phyloP scores from a whole-genome alignment of 2,113 vertebrate species.

The Serranochromis macrocephalus region DNA sequence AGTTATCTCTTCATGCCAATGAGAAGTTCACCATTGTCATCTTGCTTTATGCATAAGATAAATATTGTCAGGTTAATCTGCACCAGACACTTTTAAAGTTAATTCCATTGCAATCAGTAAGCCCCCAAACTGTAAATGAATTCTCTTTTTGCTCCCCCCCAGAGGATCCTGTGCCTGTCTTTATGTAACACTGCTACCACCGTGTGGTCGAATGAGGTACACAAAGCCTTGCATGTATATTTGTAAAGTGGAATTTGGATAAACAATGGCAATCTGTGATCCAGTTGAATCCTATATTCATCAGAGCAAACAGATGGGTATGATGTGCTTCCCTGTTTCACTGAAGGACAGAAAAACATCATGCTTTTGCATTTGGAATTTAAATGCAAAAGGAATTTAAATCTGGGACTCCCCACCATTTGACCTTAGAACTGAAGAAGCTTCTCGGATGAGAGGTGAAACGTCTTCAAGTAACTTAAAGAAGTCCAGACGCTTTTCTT shows the following conservation, averaged over 20 bases:
- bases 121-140: neutral
- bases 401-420: too few relatives aligned
- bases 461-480: too few relatives aligned
- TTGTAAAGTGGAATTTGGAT: neutral
- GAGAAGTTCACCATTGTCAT: neutral
- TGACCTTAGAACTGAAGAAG: too few relatives aligned
- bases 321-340: neutral
- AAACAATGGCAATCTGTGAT: neutral
- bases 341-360: neutral
- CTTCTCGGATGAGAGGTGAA: too few relatives aligned
- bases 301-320: neutral
- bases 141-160: neutral
- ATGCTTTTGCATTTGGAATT: neutral
- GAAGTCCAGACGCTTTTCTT: too few relatives aligned
- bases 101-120: neutral
- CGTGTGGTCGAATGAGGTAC: neutral
- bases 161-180: neutral
- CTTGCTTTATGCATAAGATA: neutral
- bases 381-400: too few relatives aligned
- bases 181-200: neutral
- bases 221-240: neutral
- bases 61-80: neutral
- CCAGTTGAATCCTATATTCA: neutral
- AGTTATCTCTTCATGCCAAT: conserved; percentile 37
- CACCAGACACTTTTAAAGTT: neutral